These are phyloP conservation scores for Zophobas morio DNA, from an alignment of 1,140 invertebrate species.

Conservation along the genomic window DNA sequence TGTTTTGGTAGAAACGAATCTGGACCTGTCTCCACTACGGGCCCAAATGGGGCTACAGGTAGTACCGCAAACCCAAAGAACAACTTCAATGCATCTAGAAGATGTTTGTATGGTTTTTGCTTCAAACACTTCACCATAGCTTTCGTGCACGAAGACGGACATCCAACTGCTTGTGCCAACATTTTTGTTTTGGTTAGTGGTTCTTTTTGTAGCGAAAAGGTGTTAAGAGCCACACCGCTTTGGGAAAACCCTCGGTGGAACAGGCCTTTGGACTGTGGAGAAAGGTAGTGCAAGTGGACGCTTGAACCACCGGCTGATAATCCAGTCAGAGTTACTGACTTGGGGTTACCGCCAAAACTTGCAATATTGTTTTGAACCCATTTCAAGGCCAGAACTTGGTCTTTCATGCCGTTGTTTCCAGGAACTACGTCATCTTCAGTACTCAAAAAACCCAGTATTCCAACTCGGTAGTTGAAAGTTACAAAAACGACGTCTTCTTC, in stretches of 20 bases:
- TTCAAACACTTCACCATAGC: conserved; percentile 81
- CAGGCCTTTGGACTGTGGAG: conserved; percentile 69
- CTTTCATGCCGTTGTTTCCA: conserved; percentile 75
- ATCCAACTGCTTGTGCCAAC: conserved; percentile 79
- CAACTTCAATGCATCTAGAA: conserved; percentile 11
- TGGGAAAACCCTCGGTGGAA: conserved; percentile 82
- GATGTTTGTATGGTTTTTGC: conserved; percentile 28
- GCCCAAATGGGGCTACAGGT: conserved; percentile 62
- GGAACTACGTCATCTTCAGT: conserved; percentile 71
- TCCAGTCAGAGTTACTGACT: conserved; percentile 70
- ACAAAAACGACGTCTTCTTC: conserved; percentile 75
- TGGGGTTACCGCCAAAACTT: conserved; percentile 71
- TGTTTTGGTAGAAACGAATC: conserved; percentile 72
- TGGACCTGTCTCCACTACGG: conserved; percentile 58
- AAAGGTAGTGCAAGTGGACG: conserved; percentile 74
- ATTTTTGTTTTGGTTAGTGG: conserved; percentile 78
- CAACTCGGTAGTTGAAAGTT: conserved; percentile 77
- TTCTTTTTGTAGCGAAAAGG: conserved; percentile 71
- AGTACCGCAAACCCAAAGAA: conserved; percentile 51
- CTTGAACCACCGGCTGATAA: conserved; percentile 72
- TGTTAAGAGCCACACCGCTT: conserved; percentile 81
- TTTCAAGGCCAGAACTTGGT: conserved; percentile 73
- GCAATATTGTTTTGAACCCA: conserved; percentile 75
- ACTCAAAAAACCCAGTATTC: conserved; percentile 74
- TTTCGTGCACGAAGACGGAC: conserved; percentile 71